Conservation (phyloP, 2,888 invertebrate species). For the Apamea epomidion region DNA sequence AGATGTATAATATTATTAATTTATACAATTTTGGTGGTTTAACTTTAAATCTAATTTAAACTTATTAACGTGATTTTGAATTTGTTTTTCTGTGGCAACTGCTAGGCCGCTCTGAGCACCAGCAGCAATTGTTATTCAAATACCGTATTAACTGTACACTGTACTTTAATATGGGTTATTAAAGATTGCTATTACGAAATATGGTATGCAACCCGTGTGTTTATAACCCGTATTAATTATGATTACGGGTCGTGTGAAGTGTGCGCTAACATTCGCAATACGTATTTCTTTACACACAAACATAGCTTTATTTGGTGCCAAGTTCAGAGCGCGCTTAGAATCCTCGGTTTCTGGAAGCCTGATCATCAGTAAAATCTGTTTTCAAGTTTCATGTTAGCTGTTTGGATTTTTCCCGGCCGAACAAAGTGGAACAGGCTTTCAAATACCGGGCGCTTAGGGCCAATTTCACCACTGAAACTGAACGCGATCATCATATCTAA, state of each 20-base stretch:
- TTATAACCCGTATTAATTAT: no score
- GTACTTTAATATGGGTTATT: background rate
- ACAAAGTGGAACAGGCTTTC: constrained; percentile 34
- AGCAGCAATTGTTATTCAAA: constrained; percentile 3
- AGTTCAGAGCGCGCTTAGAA: constrained; percentile 33
- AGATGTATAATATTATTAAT: constrained; percentile 6
- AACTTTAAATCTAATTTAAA: constrained; percentile 1
- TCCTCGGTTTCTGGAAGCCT: constrained; percentile 39
- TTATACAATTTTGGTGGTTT: constrained; percentile 7
- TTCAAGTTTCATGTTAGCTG: background rate
- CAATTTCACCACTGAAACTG: background rate
- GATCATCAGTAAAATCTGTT: background rate
- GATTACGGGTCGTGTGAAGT: background rate
- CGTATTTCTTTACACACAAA: background rate
- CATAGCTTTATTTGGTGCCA: background rate
- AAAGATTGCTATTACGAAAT: background rate
- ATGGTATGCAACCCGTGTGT: background rate
- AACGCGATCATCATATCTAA: background rate
- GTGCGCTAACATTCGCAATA: background rate
- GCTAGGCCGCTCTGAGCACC: constrained; percentile 33
- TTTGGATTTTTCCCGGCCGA: background rate
- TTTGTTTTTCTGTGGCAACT: constrained; percentile 8
- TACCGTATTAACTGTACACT: background rate
- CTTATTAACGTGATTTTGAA: constrained; percentile 7
- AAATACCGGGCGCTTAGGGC: constrained; percentile 20